Percentiles rank a stretch among this genome's conserved stretches.
Evolutionary conservation across 2,888 invertebrate species (phyloP).

Genomic region (Leptopilina myrica): DNA sequence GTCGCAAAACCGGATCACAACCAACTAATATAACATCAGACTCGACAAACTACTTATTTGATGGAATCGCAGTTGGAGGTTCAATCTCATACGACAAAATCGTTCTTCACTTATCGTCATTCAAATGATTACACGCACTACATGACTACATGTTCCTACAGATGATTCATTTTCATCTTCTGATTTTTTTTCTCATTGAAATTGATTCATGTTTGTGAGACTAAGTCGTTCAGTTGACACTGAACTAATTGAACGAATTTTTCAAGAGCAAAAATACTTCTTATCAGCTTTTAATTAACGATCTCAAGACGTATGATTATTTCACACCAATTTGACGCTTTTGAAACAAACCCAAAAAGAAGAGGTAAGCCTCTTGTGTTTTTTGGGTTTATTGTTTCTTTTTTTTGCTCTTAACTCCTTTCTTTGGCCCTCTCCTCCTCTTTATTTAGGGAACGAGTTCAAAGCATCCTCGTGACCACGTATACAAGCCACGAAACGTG

Average conservation of each 20-base stretch:
- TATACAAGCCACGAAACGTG: constrained; percentile 36
- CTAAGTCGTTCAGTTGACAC: too few relatives aligned
- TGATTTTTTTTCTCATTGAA: too few relatives aligned
- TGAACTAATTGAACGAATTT: too few relatives aligned
- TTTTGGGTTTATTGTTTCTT: constrained; percentile 31
- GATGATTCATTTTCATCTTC: too few relatives aligned
- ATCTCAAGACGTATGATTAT: constrained; percentile 17
- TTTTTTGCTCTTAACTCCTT: constrained; percentile 16
- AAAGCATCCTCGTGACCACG: constrained; percentile 58
- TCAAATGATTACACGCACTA: too few relatives aligned
- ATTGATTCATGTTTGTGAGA: too few relatives aligned
- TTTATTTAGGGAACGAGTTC: constrained; percentile 73
- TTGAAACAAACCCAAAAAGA: neutral
- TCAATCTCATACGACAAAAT: neutral
- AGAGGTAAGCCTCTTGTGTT: neutral
- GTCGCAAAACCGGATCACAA: constrained; percentile 24
- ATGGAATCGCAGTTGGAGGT: constrained; percentile 14
- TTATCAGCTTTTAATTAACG: neutral
- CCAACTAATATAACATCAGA: neutral
- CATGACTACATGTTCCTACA: too few relatives aligned
- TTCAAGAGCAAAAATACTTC: too few relatives aligned
- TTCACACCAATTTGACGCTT: constrained; percentile 28
- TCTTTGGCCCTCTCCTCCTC: constrained; percentile 53
- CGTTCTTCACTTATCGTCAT: neutral
- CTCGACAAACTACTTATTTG: constrained; percentile 5